These are phyloP conservation scores for Diphyllodes magnificus DNA, from an alignment of 2,113 vertebrate species.

Conservation along the genomic window DNA sequence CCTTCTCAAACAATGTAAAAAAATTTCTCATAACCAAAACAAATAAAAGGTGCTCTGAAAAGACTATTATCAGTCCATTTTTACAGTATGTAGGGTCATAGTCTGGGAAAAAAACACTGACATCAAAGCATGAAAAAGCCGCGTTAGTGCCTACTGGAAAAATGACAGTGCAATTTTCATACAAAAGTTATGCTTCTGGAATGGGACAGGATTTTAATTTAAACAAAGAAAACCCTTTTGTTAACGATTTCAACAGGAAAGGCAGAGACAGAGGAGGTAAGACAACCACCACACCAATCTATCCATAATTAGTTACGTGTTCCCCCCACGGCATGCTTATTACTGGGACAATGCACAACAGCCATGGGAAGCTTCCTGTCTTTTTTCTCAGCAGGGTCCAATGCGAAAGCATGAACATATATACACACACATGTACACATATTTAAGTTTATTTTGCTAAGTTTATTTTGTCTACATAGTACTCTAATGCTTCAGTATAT, in stretches of 20 bases:
- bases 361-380: neutral
- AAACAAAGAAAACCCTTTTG: neutral
- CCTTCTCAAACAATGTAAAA: neutral
- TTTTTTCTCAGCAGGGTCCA: neutral
- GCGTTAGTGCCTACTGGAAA: neutral
- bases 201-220: neutral
- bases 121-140: neutral
- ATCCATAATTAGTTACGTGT: neutral
- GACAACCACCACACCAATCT: neutral
- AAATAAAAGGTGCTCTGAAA: neutral
- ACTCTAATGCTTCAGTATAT: neutral
- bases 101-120: neutral
- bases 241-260: neutral
- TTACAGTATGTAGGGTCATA: neutral
- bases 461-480: neutral
- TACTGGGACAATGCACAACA: neutral
- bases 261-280: neutral
- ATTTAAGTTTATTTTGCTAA: neutral
- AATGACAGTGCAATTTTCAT: neutral
- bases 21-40: neutral
- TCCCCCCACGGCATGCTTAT: neutral
- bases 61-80: neutral
- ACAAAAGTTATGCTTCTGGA: neutral
- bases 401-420: neutral
- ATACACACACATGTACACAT: fast-evolving